Evolutionary conservation across 2,888 invertebrate genomes (phyloP).

Genomic region (Cepaea hortensis): DNA sequence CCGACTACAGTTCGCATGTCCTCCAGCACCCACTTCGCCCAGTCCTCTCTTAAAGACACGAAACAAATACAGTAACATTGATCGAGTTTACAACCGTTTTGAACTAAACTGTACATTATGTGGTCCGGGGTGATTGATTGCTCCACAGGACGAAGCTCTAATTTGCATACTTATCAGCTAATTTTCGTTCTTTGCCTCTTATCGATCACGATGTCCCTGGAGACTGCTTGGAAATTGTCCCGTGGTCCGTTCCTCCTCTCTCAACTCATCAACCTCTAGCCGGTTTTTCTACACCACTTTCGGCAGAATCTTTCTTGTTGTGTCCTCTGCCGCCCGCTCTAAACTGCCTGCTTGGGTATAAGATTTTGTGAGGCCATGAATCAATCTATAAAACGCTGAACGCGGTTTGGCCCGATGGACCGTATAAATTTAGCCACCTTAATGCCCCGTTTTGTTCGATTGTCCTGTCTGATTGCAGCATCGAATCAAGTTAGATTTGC

Average conservation of each 20-base stretch:
- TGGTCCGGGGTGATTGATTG: conserved; percentile 17
- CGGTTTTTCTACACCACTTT: not conserved
- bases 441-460: conserved; percentile 4
- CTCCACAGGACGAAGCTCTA: conserved; percentile 22
- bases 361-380: not conserved
- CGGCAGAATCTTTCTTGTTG: not conserved
- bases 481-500: conserved; percentile 15
- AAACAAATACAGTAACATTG: not conserved
- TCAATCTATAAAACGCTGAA: conserved; percentile 10
- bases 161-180: conserved; percentile 40
- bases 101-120: not conserved
- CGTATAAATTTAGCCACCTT: conserved; percentile 15
- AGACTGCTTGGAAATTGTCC: conserved; percentile 16
- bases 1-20: too few relatives aligned
- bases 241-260: not conserved
- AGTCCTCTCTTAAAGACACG: too few relatives aligned
- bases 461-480: conserved; percentile 26
- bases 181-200: not conserved
- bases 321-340: not conserved
- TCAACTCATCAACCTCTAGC: not conserved
- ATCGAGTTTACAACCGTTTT: not conserved
- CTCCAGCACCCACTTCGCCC: too few relatives aligned
- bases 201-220: not conserved
- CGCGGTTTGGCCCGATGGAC: conserved; percentile 3
- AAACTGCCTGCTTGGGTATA: not conserved